Percentiles rank a stretch among this genome's conserved stretches.
Evolutionary conservation across 2,888 invertebrate genomes (phyloP).

Genomic region (Tetanocera ferruginea): DNA sequence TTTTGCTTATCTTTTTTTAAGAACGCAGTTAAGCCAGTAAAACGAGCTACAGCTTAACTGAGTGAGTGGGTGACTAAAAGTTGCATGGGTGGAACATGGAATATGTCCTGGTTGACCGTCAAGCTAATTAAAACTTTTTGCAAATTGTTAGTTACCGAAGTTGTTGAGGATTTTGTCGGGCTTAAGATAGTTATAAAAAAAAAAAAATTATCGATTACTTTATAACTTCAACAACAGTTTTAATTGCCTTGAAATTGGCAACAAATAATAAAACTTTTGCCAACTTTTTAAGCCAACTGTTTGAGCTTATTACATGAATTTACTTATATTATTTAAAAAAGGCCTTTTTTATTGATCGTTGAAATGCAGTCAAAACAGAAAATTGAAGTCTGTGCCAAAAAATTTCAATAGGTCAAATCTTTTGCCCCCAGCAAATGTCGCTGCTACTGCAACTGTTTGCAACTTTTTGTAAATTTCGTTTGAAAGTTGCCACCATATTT

Average conservation of each 20-base stretch:
- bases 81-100: too few species aligned
- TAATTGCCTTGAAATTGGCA: neutral
- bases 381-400: neutral
- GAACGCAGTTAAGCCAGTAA: too few species aligned
- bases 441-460: too few species aligned
- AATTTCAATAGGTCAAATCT: too few species aligned
- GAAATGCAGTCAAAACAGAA: neutral
- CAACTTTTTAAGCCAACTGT: neutral
- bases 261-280: neutral
- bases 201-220: neutral
- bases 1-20: too few species aligned
- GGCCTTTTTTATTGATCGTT: neutral
- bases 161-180: neutral
- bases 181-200: neutral
- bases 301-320: neutral
- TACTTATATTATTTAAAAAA: neutral
- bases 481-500: too few species aligned
- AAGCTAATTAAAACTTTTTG: conserved; percentile 8
- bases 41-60: too few species aligned
- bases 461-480: too few species aligned
- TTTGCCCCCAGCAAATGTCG: too few species aligned
- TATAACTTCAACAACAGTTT: neutral
- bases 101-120: neutral
- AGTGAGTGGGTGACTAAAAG: too few species aligned
- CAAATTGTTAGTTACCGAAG: neutral